Evolutionary conservation across 1,140 invertebrate species (phyloP), one percentile per base, ranked within the genome.

Genomic region (Hyles euphorbiae): DNA sequence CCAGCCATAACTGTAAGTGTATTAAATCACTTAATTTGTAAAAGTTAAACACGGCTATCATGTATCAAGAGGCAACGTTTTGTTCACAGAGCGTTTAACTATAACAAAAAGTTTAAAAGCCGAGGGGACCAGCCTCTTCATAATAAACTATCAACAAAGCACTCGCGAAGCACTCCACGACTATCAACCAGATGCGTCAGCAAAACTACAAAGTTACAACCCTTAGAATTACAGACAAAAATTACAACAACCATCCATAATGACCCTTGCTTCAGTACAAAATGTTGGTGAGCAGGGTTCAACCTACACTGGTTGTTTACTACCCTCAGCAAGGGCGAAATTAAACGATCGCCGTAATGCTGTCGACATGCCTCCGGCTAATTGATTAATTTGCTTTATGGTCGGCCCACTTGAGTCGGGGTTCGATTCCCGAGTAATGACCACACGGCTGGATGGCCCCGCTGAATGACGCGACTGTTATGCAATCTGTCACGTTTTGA

Each of bases 381-480:
- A 87, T 87, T 87, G 84, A 87, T 87, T 87, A 87, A 85, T 87
- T 87, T 87, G 82, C 80, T 87, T 87, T 87, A 87, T 85, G 84
- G 84, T 81, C 70, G 76, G 71, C 68, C 70, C 74, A 81, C 81
- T 81, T 74, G 78, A 81, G 75, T 59, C 60, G 65, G 63, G 71
- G 77, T 81, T 83, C 78, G 80, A 78, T 78, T 83, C 80, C 74
- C 73, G 68, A 61, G 68, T 82, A 86, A 86, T 83, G 76, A 70
- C 53, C 52, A 68, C 68, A 87, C 78, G 84, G 82, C 67, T 76
- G 71, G 68, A 61, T 86, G 80, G 69, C 44, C 76, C 57, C 63
- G 55, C 45, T 76, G 62, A 87, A 84, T 76, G 60, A 76, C 54
- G 60, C 56, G 66, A 67, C 75, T 84, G 84, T 86, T 87, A 84